Evolutionary conservation across 2,113 vertebrate genomes (phyloP).

Genomic region (Passer domesticus): DNA sequence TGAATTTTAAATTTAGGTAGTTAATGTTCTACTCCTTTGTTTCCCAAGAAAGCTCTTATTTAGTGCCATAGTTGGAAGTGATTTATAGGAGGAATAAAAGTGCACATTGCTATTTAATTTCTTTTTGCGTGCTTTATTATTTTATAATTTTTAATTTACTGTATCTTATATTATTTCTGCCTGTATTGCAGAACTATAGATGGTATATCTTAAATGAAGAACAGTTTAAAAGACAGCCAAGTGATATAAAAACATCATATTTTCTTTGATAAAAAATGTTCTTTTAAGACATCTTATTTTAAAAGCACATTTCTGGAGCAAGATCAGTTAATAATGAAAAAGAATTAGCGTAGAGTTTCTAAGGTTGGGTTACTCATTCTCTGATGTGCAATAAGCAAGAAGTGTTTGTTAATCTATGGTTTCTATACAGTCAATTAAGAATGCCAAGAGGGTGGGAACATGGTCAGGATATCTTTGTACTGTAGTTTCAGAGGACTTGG

Average conservation of each 20-base stretch:
- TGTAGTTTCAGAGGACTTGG: background rate
- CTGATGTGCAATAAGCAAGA: background rate
- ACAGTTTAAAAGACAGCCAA: background rate
- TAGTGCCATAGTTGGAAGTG: constrained; percentile 1
- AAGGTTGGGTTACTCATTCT: background rate
- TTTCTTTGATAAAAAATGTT: background rate
- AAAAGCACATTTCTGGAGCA: background rate
- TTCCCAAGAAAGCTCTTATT: constrained; percentile 15
- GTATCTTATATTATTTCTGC: background rate
- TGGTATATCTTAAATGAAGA: background rate
- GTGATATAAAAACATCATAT: background rate
- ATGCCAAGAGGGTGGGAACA: background rate
- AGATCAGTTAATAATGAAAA: background rate
- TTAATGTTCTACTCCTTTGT: background rate
- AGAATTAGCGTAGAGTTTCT: background rate
- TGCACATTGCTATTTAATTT: background rate
- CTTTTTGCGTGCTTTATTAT: background rate
- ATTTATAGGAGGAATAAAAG: constrained; percentile 1
- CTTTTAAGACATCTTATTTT: background rate
- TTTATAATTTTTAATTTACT: background rate
- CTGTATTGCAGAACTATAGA: background rate
- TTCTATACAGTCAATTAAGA: background rate
- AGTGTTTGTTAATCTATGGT: background rate
- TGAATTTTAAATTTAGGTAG: constrained; percentile 61
- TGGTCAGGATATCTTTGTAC: background rate